A percentile compares a stretch with the other conserved stretches of the same genome.
phyloP scores from a whole-genome alignment of 2,113 vertebrate genomes.

The Antechinus stuartii region DNA sequence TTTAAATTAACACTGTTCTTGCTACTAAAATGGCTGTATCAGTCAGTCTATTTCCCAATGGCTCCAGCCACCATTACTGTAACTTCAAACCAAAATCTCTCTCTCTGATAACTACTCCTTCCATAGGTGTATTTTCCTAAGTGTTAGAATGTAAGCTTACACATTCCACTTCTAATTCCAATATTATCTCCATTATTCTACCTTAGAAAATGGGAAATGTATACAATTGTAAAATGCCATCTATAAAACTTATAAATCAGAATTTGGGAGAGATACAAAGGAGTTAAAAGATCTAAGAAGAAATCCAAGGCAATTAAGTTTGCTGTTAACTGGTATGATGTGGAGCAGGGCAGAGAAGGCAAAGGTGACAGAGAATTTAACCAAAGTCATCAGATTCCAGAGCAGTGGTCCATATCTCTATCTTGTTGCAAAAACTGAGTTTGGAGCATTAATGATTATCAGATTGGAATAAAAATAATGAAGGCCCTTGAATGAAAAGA shows the following conservation, averaged over 20 bases:
- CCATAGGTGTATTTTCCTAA: background rate
- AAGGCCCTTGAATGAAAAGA: background rate
- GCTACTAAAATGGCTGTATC: background rate
- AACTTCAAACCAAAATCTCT: background rate
- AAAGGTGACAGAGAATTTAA: background rate
- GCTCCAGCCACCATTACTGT: background rate
- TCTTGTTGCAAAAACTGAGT: background rate
- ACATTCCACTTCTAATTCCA: background rate
- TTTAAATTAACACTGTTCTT: background rate
- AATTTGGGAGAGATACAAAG: background rate
- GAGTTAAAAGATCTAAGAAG: background rate
- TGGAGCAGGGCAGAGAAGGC: accelerated
- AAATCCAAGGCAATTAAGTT: background rate
- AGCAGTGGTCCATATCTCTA: background rate
- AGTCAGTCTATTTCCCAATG: background rate
- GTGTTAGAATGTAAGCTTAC: background rate
- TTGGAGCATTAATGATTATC: background rate
- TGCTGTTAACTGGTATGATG: background rate
- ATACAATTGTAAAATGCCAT: background rate
- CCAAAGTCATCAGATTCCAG: background rate
- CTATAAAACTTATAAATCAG: background rate
- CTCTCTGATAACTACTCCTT: background rate
- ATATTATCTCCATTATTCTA: background rate
- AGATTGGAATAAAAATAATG: background rate
- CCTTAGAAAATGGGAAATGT: background rate